Evolutionary conservation across 2,888 invertebrate species (phyloP).

Genomic region (Drosophila koepferae): DNA sequence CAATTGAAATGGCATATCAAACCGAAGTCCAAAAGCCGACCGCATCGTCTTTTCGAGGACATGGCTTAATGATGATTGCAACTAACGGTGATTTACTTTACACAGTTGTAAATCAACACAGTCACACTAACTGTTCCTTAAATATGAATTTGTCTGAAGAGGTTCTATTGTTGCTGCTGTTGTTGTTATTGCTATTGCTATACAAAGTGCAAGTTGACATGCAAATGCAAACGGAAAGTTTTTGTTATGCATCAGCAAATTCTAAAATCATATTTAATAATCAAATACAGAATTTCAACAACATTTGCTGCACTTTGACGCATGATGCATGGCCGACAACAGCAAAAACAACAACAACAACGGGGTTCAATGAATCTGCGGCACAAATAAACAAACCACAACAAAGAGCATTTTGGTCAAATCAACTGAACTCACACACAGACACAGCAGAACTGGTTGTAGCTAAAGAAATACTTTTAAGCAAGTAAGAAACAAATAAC

Average conservation of each 20-base stretch:
- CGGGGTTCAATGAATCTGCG: constrained; percentile 60
- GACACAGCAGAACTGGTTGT: constrained; percentile 22
- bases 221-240: constrained; percentile 63
- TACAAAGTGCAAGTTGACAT: constrained; percentile 41
- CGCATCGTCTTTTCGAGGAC: background rate
- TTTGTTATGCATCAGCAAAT: constrained; percentile 44
- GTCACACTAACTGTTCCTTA: background rate
- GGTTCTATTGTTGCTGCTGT: constrained; percentile 8
- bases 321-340: constrained; percentile 39
- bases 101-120: constrained; percentile 1
- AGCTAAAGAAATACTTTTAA: constrained; percentile 26
- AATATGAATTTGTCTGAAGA: constrained; percentile 3
- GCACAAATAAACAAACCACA: constrained; percentile 30
- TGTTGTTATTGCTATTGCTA: constrained; percentile 28
- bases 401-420: constrained; percentile 32
- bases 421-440: constrained; percentile 14
- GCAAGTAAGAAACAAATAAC: background rate
- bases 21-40: constrained; percentile 34
- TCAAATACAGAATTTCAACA: constrained; percentile 39
- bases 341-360: constrained; percentile 10
- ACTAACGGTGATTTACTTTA: background rate
- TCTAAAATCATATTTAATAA: constrained; percentile 17
- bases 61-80: constrained; percentile 4
- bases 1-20: constrained; percentile 21
- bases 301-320: constrained; percentile 24